Conservation (phyloP, 2,888 invertebrate species). For the Dichetophora obliterata region DNA sequence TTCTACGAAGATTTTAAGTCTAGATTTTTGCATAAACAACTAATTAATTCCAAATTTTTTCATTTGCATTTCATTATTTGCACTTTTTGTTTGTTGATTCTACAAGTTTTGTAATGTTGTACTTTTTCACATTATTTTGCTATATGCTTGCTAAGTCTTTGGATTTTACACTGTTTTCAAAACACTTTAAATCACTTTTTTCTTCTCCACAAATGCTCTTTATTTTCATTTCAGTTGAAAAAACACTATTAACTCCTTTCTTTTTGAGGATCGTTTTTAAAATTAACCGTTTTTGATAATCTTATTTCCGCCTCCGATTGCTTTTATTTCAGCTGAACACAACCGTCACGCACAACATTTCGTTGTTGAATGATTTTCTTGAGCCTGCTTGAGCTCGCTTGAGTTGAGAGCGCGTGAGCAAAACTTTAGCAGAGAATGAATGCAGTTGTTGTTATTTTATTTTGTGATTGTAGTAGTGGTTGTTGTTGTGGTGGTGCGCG, state of each 20-base stretch:
- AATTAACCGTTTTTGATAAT: neutral
- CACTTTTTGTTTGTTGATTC: too few species aligned
- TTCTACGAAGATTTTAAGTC: too few species aligned
- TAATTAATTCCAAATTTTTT: too few species aligned
- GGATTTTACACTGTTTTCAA: too few species aligned
- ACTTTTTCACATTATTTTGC: too few species aligned
- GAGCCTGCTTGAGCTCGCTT: neutral
- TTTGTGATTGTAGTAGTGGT: neutral
- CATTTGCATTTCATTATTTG: too few species aligned
- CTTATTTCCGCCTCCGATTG: constrained; percentile 23
- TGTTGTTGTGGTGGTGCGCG: neutral
- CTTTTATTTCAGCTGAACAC: neutral
- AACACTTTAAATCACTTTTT: neutral
- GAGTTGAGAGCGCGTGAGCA: neutral
- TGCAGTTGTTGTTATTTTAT: neutral
- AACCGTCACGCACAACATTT: constrained; percentile 17
- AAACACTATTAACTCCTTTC: neutral
- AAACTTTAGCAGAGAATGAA: neutral
- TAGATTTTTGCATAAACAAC: too few species aligned
- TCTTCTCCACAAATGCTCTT: too few species aligned
- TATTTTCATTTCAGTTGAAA: neutral
- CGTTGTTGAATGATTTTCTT: constrained; percentile 12
- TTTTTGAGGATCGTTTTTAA: neutral
- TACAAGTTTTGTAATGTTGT: too few species aligned
- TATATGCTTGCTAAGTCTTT: too few species aligned